phyloP scores from a whole-genome alignment of 2,888 invertebrate species.

The Crematogaster levior region DNA sequence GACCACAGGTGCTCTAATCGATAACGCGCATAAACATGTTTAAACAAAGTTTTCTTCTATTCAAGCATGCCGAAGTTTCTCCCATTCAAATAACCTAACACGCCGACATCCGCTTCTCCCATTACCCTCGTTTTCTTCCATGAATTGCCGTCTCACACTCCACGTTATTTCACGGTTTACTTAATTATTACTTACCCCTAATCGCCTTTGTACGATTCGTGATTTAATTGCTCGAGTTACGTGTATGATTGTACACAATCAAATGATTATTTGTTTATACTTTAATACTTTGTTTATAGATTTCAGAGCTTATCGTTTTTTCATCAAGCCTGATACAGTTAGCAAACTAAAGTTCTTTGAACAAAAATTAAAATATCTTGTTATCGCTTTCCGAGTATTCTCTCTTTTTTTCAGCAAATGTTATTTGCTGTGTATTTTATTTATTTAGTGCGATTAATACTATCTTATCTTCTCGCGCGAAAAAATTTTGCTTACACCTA shows the following conservation, averaged over 20 bases:
- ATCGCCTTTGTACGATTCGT: not conserved
- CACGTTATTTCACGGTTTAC: not conserved
- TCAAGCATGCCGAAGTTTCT: constrained; percentile 3
- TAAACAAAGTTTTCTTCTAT: not conserved
- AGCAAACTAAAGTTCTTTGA: not conserved
- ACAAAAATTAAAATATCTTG: not conserved
- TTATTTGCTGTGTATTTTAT: not conserved
- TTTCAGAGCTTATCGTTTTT: not conserved
- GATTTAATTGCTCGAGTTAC: not conserved
- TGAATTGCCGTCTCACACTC: not conserved
- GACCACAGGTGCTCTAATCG: constrained; percentile 15
- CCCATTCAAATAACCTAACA: not conserved
- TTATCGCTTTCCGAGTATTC: not conserved
- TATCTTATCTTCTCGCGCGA: not conserved
- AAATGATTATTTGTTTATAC: too few relatives aligned
- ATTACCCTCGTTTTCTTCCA: not conserved
- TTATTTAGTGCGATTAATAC: not conserved
- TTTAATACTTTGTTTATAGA: too few relatives aligned
- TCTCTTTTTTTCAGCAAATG: not conserved
- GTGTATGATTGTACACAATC: too few relatives aligned
- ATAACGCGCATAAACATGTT: constrained; percentile 19
- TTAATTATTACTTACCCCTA: constrained; percentile 9
- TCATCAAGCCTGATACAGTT: not conserved
- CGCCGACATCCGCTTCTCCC: not conserved
- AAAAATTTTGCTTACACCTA: constrained; percentile 28